These are phyloP conservation scores for Chalcosyrphus nemorum DNA, from an alignment of 2,888 invertebrate species.

Conservation along the genomic window DNA sequence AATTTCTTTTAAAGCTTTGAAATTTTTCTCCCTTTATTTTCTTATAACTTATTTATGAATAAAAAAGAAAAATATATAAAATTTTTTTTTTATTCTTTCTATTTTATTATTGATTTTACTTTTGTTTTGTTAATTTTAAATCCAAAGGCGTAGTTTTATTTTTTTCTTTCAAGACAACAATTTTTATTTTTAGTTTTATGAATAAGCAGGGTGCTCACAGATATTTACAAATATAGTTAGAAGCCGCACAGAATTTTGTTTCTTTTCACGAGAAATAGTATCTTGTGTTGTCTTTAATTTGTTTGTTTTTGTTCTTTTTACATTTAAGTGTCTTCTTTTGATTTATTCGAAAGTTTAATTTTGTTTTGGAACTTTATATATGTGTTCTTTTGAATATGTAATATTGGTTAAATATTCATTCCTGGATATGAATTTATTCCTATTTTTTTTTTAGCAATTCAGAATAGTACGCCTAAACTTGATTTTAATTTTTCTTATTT, in stretches of 20 bases:
- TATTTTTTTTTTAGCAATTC: constrained; percentile 44
- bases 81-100: constrained; percentile 17
- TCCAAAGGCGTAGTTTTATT: constrained; percentile 47
- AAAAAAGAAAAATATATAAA: constrained; percentile 31
- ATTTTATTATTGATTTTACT: constrained; percentile 29
- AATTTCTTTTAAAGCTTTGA: constrained; percentile 49
- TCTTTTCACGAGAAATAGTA: constrained; percentile 28
- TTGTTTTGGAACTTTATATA: constrained; percentile 73
- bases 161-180: constrained; percentile 32
- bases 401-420: constrained; percentile 45
- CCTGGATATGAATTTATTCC: constrained; percentile 61
- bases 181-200: constrained; percentile 20
- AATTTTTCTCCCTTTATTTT: no score
- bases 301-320: constrained; percentile 69
- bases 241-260: constrained; percentile 54
- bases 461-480: constrained; percentile 44
- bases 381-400: constrained; percentile 1
- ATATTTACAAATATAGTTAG: constrained; percentile 50
- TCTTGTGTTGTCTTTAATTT: constrained; percentile 67
- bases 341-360: constrained; percentile 18
- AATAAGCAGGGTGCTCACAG: constrained; percentile 49
- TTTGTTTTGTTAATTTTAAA: constrained; percentile 43
- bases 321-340: constrained; percentile 28
- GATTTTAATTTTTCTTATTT: constrained; percentile 23
- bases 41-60: constrained; percentile 38